Base-by-base conservation (phyloP, 2,888 invertebrate genomes). In the Stenchaetothrips biformis region DNA sequence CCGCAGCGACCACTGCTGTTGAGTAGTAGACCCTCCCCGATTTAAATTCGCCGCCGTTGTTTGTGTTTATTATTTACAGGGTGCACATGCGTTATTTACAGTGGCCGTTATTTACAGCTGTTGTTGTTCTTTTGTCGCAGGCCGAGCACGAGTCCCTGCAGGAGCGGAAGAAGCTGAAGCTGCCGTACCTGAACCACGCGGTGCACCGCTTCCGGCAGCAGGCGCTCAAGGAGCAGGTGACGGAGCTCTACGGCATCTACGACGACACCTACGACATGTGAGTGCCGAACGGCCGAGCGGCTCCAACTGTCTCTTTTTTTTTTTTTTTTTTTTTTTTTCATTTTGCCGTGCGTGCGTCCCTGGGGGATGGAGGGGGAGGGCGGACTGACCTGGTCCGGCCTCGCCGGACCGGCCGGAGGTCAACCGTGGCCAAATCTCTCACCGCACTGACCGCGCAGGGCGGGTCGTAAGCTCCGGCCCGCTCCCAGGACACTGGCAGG, bases 251-350 rank as follows among this genome's bases (percentile, higher is more conserved):
- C 83, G 88, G 91, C 9, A 89, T 92, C 25, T 93, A 93, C 92
- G 92, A 93, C 84, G 92, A 92, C 81, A 90, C 91, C 8, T 91
- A 91, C 85, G 90, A 92, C 85, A 90, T 91, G 94, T 93, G 86
- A 89, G 88, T 86, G 80, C 74, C 37, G 16, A 49, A 13, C 53
- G 53, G 18, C n/a, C n/a, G n/a, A n/a, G n/a, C n/a, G n/a, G n/a
- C n/a, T n/a, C n/a, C n/a, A 11, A 53, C 13, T n/a, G n/a, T 53
- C 11, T 53, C 18, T 53, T 53, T 53, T 1, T 1, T 53, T 8
- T 53, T 4, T 4, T 53, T 8, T 53, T 4, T 4, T 4, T 37
- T 37, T 4, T 37, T 37, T 37, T 37, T 37, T 37, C 37, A 37
- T 37, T 37, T 37, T 1, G 37, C 37, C 37, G 37, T 37, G 37